These are phyloP conservation scores for Ophioninae sp. DNA, from an alignment of 2,888 invertebrate species.

Conservation along the genomic window DNA sequence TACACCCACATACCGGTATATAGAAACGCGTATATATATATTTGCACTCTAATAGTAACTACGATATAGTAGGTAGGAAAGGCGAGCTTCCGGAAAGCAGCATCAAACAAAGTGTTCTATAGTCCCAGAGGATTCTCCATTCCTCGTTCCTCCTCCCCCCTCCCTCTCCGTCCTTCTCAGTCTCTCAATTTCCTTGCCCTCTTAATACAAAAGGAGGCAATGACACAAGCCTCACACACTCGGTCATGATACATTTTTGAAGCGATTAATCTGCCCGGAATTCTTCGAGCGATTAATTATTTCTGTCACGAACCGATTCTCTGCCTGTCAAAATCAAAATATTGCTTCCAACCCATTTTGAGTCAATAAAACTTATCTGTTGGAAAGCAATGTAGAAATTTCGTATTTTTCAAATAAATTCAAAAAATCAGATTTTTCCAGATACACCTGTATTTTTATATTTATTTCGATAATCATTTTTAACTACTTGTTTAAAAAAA, in stretches of 20 bases:
- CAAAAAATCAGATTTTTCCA: too few relatives aligned
- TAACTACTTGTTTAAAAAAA: too few relatives aligned
- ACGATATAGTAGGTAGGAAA: not conserved
- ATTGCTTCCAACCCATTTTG: too few relatives aligned
- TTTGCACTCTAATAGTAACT: constrained; percentile 28
- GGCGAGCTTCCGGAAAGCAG: constrained; percentile 37
- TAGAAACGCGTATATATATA: not conserved
- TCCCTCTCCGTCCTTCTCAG: not conserved
- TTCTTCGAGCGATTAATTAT: constrained; percentile 27
- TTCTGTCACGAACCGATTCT: too few relatives aligned
- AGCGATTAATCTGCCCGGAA: constrained; percentile 48
- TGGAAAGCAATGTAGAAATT: too few relatives aligned
- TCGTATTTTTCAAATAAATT: too few relatives aligned
- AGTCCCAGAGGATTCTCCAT: constrained; percentile 18
- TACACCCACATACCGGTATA: not conserved
- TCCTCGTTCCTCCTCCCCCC: not conserved
- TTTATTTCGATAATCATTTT: too few relatives aligned
- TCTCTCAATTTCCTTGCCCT: not conserved
- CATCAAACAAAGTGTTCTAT: constrained; percentile 49
- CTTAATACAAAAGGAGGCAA: constrained; percentile 41
- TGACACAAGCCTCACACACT: constrained; percentile 40
- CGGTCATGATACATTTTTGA: constrained; percentile 26
- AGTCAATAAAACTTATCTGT: not conserved
- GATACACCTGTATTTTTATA: too few relatives aligned
- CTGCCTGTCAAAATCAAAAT: too few relatives aligned